Conservation (phyloP, 1,140 invertebrate species). For the Pissodes strobi region DNA sequence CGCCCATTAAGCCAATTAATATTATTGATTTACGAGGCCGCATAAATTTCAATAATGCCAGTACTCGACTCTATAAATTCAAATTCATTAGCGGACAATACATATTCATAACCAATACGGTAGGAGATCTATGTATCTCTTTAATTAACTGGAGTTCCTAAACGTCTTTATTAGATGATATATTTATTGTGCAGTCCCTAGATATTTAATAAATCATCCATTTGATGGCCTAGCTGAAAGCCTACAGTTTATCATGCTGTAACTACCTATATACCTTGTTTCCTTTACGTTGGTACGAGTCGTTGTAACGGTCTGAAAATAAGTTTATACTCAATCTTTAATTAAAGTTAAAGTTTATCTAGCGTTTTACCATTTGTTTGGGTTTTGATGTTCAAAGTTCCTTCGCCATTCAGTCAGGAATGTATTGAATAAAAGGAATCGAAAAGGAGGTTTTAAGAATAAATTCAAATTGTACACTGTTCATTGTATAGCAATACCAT, state of each 20-base stretch:
- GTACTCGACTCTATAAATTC: slow-evolving; percentile 1
- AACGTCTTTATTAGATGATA: slow-evolving; percentile 13
- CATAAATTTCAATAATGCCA: not conserved
- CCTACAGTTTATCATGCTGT: not conserved
- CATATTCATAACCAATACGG: slow-evolving; percentile 8
- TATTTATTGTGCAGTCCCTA: not conserved
- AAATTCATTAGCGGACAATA: slow-evolving; percentile 7
- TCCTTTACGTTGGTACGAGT: too few relatives aligned
- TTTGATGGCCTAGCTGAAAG: not conserved
- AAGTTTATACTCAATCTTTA: too few relatives aligned
- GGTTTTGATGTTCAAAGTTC: too few relatives aligned
- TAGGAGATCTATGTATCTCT: slow-evolving; percentile 7
- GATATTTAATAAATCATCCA: not conserved
- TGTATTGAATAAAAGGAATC: too few relatives aligned
- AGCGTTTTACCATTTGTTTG: too few relatives aligned
- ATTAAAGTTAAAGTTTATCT: too few relatives aligned
- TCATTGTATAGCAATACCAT: too few relatives aligned
- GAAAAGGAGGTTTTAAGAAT: too few relatives aligned
- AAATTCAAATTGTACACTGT: too few relatives aligned
- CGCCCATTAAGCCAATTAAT: not conserved
- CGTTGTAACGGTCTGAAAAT: too few relatives aligned
- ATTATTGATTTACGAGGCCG: not conserved
- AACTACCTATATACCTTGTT: too few relatives aligned
- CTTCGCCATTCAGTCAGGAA: too few relatives aligned
- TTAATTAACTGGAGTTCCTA: slow-evolving; percentile 4